These are phyloP conservation scores for Gallinago jamesoni DNA, from an alignment of 2,113 vertebrate species.

Conservation along the genomic window DNA sequence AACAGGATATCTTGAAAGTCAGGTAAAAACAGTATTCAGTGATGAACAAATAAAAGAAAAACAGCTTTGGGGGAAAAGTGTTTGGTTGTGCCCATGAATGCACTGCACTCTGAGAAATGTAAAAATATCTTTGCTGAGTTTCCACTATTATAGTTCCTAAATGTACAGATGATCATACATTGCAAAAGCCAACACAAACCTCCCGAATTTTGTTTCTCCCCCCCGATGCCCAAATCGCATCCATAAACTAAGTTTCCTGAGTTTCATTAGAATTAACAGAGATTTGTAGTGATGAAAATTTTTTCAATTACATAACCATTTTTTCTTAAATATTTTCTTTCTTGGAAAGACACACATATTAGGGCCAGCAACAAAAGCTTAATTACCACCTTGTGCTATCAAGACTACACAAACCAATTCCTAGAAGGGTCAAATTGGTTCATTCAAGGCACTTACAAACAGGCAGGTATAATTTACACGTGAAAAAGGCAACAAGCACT, in stretches of 20 bases:
- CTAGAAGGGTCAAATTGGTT: not conserved
- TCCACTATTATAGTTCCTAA: not conserved
- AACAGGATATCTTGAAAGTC: not conserved
- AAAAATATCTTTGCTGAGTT: not conserved
- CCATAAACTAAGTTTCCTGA: not conserved
- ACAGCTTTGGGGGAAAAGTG: not conserved
- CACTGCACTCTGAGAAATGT: not conserved
- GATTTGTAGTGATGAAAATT: not conserved
- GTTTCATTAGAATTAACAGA: not conserved
- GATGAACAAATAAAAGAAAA: not conserved
- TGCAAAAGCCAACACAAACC: not conserved
- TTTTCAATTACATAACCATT: not conserved
- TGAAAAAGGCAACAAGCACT: not conserved
- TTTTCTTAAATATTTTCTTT: not conserved
- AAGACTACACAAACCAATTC: no score
- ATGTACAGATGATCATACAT: rapidly evolving
- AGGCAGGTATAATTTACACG: rapidly evolving
- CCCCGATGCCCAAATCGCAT: rapidly evolving
- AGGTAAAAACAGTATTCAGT: not conserved
- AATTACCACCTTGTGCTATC: not conserved
- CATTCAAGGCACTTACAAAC: not conserved
- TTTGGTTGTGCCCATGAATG: not conserved
- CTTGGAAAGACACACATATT: not conserved
- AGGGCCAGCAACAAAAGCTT: not conserved
- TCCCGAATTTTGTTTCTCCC: not conserved